These are phyloP conservation scores for Crotalus viridis DNA, from an alignment of 2,113 vertebrate genomes.

Conservation along the genomic window DNA sequence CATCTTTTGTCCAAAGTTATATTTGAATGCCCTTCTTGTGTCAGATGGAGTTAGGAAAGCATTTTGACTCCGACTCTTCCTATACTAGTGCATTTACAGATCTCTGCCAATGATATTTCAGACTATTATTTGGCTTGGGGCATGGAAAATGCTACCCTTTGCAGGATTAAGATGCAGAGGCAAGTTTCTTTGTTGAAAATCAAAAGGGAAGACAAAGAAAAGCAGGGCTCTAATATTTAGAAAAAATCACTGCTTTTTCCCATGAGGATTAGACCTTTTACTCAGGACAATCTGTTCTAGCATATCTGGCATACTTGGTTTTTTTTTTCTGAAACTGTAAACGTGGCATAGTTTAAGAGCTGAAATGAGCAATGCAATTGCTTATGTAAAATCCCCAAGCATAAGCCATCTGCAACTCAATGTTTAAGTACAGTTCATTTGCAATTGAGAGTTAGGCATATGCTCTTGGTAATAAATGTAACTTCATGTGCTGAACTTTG, in stretches of 20 bases:
- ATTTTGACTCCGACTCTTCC: background rate
- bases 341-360: conserved; percentile 7
- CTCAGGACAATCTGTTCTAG: conserved; percentile 14
- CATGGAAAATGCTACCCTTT: background rate
- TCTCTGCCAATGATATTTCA: background rate
- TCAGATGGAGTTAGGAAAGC: background rate
- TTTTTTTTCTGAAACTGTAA: conserved; percentile 30
- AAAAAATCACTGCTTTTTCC: conserved; percentile 46
- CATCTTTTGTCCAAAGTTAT: background rate
- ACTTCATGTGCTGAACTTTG: background rate
- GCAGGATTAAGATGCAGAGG: conserved; percentile 45
- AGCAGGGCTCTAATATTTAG: background rate
- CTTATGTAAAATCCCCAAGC: conserved; percentile 21
- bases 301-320: conserved; percentile 49
- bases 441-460: background rate
- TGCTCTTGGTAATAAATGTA: background rate
- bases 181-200: conserved; percentile 26
- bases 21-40: background rate
- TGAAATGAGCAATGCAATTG: conserved; percentile 27
- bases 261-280: conserved; percentile 36
- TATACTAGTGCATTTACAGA: background rate
- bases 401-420: background rate
- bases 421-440: background rate
- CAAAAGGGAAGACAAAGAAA: conserved; percentile 31
- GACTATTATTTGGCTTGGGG: rapidly evolving